Conservation (phyloP, 2,113 vertebrate genomes). For the Nannobrachium achirus region DNA sequence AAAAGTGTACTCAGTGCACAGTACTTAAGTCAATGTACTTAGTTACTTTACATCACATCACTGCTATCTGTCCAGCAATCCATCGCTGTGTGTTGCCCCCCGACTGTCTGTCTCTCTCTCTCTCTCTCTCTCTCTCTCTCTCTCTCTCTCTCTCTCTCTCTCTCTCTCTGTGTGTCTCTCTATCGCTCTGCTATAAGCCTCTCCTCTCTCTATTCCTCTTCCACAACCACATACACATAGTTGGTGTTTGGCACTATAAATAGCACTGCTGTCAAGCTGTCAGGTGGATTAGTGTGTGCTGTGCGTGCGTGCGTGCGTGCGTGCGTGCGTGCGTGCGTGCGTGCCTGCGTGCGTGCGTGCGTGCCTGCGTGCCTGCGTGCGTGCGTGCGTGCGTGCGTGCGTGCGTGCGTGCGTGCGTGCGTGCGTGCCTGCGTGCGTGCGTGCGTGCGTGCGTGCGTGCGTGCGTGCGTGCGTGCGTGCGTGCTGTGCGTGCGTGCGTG, state of each 20-base stretch:
- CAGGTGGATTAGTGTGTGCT: slow-evolving; percentile 47
- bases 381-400: background rate
- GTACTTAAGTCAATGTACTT: too few relatives aligned
- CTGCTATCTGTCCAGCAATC: too few relatives aligned
- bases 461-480: too few relatives aligned
- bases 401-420: background rate
- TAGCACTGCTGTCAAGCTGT: slow-evolving; percentile 58
- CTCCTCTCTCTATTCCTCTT: slow-evolving; percentile 10
- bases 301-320: too few relatives aligned
- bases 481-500: too few relatives aligned
- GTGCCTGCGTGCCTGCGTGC: too few relatives aligned
- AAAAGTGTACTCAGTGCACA: too few relatives aligned
- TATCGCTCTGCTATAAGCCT: background rate
- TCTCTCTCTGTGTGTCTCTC: slow-evolving; percentile 8
- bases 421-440: background rate
- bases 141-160: slow-evolving; percentile 1
- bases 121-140: slow-evolving; percentile 12
- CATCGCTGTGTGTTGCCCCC: too few relatives aligned
- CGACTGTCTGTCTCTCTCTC: background rate
- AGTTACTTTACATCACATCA: too few relatives aligned
- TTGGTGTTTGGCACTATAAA: slow-evolving; percentile 50
- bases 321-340: background rate
- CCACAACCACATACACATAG: slow-evolving; percentile 3
- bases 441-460: background rate
- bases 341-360: too few relatives aligned